phyloP scores from a whole-genome alignment of 2,113 vertebrate species.

The Marcusenius ussheri region DNA sequence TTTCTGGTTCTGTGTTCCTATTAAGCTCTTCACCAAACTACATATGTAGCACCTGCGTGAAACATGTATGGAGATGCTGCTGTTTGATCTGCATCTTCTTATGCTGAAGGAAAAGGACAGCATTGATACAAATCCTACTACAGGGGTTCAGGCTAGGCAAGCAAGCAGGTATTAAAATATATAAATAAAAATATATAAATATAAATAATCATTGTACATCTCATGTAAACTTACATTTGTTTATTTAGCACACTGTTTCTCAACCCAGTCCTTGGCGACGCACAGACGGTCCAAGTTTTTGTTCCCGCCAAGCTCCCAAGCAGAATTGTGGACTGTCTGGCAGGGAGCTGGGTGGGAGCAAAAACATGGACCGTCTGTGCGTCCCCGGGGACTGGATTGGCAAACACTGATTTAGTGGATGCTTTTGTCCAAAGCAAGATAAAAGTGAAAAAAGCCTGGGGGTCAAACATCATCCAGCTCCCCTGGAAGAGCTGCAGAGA shows the following conservation, averaged over 20 bases:
- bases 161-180: background rate
- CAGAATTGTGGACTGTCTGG: background rate
- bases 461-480: background rate
- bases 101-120: background rate
- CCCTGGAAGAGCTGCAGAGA: background rate
- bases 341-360: background rate
- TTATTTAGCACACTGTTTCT: background rate
- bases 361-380: background rate
- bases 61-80: background rate
- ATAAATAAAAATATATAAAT: background rate
- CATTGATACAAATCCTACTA: background rate
- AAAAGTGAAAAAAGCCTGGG: background rate
- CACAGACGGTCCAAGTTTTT: background rate
- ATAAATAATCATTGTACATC: background rate
- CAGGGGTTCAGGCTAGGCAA: background rate
- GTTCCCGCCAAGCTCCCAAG: background rate
- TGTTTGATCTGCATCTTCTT: background rate
- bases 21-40: background rate
- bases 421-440: background rate
- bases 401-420: background rate
- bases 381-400: background rate
- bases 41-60: background rate
- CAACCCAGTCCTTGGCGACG: background rate
- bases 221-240: background rate
- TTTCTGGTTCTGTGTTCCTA: background rate